phyloP scores from a whole-genome alignment of 92 coral and sea anemone species.

The Ricordea florida region DNA sequence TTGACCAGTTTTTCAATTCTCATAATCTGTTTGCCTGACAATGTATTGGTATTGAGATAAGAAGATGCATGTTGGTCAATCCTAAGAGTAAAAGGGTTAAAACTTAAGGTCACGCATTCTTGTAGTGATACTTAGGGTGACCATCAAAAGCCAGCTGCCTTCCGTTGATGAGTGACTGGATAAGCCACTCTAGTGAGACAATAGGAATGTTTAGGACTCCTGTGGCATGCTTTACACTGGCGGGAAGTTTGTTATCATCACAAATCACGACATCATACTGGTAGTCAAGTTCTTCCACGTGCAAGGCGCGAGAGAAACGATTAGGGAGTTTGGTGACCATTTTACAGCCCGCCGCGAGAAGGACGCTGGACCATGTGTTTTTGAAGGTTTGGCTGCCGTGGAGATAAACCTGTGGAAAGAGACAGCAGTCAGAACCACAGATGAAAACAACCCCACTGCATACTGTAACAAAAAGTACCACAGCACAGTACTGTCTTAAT shows the following conservation, averaged over 20 bases:
- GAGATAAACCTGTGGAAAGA: conserved; percentile 60
- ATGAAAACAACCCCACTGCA: not conserved
- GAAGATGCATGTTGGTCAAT: too few species aligned
- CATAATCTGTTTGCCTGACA: too few species aligned
- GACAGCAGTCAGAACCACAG: not conserved
- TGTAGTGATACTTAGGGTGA: conserved; percentile 71
- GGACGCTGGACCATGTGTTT: conserved; percentile 83
- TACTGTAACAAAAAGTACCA: not conserved
- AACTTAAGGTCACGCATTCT: not conserved
- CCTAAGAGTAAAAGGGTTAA: too few species aligned
- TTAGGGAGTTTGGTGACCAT: conserved; percentile 87
- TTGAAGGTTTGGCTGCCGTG: conserved; percentile 74
- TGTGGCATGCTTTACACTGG: conserved; percentile 67
- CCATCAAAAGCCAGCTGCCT: conserved; percentile 68
- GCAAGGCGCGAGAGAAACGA: conserved; percentile 61
- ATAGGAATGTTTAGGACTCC: conserved; percentile 73
- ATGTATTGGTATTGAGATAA: too few species aligned
- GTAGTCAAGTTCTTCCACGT: conserved; percentile 48
- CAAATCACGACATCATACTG: conserved; percentile 80
- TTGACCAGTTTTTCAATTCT: too few species aligned
- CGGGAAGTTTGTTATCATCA: conserved; percentile 62
- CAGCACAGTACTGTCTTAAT: too few species aligned
- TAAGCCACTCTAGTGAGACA: conserved; percentile 90
- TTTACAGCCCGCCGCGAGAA: conserved; percentile 79
- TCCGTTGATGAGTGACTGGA: conserved; percentile 90